phyloP scores from a whole-genome alignment of 2,888 invertebrate species.

The Erynnis tages region DNA sequence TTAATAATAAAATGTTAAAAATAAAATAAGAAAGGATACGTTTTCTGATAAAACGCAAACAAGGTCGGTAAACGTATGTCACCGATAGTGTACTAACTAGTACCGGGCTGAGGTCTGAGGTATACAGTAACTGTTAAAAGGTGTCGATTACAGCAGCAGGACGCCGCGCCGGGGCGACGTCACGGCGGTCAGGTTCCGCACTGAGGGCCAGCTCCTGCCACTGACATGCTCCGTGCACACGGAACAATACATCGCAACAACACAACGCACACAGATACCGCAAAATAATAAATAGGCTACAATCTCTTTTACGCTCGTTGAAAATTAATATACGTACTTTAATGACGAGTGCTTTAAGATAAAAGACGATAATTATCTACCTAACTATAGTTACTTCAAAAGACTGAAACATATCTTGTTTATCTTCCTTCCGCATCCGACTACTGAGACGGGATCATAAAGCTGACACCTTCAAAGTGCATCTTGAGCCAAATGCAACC shows the following conservation, averaged over 20 bases:
- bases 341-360: too few relatives aligned
- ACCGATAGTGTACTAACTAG: slow-evolving; percentile 20
- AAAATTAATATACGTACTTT: background rate
- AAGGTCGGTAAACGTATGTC: slow-evolving; percentile 24
- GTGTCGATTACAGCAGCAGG: slow-evolving; percentile 65
- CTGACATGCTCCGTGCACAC: slow-evolving; percentile 68
- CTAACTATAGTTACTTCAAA: too few relatives aligned
- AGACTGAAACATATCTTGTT: too few relatives aligned
- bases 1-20: too few relatives aligned
- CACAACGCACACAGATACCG: slow-evolving; percentile 9
- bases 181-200: slow-evolving; percentile 66
- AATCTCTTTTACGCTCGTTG: background rate
- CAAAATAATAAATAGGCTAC: slow-evolving; percentile 13
- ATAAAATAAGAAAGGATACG: too few relatives aligned
- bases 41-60: background rate
- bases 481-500: too few relatives aligned
- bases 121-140: slow-evolving; percentile 36
- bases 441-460: too few relatives aligned
- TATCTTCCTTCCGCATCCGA: too few relatives aligned
- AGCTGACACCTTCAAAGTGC: too few relatives aligned
- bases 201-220: slow-evolving; percentile 56
- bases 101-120: background rate
- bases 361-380: too few relatives aligned
- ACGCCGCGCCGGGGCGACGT: slow-evolving; percentile 41
- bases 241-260: slow-evolving; percentile 51